A percentile compares a stretch with the other conserved stretches of the same genome.
Conservation (phyloP, 2,113 vertebrate genomes). For the Seriola aureovittata region DNA sequence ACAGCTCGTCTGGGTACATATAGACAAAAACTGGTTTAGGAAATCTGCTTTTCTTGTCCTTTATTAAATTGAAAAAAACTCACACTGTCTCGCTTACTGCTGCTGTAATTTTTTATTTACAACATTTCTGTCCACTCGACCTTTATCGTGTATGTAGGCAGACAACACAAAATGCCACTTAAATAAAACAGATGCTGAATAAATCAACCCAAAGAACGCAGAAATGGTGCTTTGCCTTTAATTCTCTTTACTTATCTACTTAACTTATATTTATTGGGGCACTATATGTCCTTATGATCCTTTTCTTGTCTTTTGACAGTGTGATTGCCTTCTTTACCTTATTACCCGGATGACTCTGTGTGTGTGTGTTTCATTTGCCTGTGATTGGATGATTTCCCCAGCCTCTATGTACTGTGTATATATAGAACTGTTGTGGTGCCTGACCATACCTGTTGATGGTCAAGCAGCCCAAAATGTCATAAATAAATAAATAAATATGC, state of each 20-base stretch:
- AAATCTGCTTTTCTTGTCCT: neutral
- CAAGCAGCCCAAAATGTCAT: neutral
- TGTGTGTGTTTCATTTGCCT: neutral
- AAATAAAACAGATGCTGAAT: neutral
- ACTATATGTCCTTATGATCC: neutral
- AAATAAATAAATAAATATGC: neutral
- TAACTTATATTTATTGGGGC: no score
- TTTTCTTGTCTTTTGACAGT: neutral
- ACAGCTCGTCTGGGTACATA: conserved; percentile 54
- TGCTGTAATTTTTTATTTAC: neutral
- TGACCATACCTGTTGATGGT: neutral
- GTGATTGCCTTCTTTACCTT: neutral
- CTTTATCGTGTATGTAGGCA: neutral
- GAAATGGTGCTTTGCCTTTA: neutral
- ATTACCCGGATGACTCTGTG: no score
- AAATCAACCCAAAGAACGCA: neutral
- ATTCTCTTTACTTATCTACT: no score
- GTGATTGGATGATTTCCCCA: neutral
- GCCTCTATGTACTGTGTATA: neutral
- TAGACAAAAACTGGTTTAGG: neutral
- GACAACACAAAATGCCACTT: neutral
- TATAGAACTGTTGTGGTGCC: no score
- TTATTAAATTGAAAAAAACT: neutral
- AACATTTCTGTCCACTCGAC: no score
- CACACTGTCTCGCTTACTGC: neutral